Base-by-base conservation (phyloP, 2,113 vertebrate genomes). In the Mesitornis unicolor region DNA sequence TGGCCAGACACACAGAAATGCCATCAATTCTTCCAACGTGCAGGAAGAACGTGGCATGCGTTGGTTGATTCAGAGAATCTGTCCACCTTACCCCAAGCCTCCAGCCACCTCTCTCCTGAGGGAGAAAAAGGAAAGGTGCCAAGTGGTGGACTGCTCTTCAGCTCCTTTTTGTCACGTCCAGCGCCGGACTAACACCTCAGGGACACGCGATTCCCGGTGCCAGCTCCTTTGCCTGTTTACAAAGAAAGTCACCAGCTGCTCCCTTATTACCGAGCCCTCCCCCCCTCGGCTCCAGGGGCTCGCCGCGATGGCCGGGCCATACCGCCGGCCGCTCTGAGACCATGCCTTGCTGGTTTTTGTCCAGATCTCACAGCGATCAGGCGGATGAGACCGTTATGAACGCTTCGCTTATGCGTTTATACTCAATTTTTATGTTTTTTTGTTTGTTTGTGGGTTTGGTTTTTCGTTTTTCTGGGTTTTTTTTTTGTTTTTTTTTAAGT, bases 1-100 rank as follows among this genome's bases (percentile, higher is more conserved):
- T 8, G 1, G 6, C 8, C 48, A 56, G 7, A 51, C 12, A 47
- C 18, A 29, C 0, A 40, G 53, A 83, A 36, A 25, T 2, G 3
- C 28, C 45, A 16, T 4, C 15, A 12, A 3, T 21, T 28, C 14
- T 38, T 69, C 12, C 9, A 3, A 14, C 0, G 1, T 7, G 8
- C 4, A 4, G 0, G 19, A 61, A 29, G 47, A 54, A 36, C 0
- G 2, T 3, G 43, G 19, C 25, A 12, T 0, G 3, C 6, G 11
- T 3, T 0, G 13, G 10, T 2, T 20, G 12, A 17, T 5, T 4
- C 13, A 12, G 35, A 47, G 35, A 36, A 70, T n/a, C n/a, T n/a
- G 19, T 5, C 4, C 2, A 21, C 18, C 11, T 19, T n/a, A n/a
- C 13, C 35, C 56, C 42, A 12, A 14, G 40, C 18, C 40, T 19